phyloP scores from a whole-genome alignment of 2,888 invertebrate genomes.

The Alloplasta piceator region DNA sequence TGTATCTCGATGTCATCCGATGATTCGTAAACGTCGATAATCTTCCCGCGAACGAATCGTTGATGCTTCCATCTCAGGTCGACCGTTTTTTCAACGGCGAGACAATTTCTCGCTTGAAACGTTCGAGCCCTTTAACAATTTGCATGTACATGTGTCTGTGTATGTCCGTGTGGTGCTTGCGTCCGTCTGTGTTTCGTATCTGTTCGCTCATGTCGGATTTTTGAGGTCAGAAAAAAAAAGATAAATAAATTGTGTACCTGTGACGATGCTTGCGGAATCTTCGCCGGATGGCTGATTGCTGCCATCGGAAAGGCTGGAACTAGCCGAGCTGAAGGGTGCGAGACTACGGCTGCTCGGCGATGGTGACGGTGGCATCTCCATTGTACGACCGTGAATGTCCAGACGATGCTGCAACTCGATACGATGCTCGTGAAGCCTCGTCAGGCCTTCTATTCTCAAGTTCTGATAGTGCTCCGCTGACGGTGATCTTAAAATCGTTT shows the following conservation, averaged over 20 bases:
- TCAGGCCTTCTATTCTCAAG: slow-evolving; percentile 82
- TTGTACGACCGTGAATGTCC: slow-evolving; percentile 82
- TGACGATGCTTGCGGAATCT: slow-evolving; percentile 92
- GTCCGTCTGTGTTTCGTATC: slow-evolving; percentile 6
- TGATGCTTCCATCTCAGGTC: neutral
- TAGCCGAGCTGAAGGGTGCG: slow-evolving; percentile 94
- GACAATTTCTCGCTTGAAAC: neutral
- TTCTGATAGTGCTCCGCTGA: slow-evolving; percentile 81
- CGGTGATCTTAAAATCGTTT: slow-evolving; percentile 80
- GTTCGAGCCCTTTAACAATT: neutral
- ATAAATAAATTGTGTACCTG: slow-evolving; percentile 87
- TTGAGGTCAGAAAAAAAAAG: slow-evolving; percentile 63
- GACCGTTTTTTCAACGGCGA: slow-evolving; percentile 16
- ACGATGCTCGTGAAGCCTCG: slow-evolving; percentile 82
- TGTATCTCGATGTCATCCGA: neutral
- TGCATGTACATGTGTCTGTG: slow-evolving; percentile 21
- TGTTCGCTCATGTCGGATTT: slow-evolving; percentile 31
- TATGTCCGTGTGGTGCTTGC: slow-evolving; percentile 12
- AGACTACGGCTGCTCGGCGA: slow-evolving; percentile 93
- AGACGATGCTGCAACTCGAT: slow-evolving; percentile 82
- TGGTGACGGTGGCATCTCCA: slow-evolving; percentile 89
- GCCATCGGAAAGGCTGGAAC: slow-evolving; percentile 92
- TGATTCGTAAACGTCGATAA: too few species aligned
- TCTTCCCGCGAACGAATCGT: neutral
- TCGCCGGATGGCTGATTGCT: slow-evolving; percentile 84